phyloP scores from a whole-genome alignment of 2,888 invertebrate genomes.

The Melangyna quadrimaculata region DNA sequence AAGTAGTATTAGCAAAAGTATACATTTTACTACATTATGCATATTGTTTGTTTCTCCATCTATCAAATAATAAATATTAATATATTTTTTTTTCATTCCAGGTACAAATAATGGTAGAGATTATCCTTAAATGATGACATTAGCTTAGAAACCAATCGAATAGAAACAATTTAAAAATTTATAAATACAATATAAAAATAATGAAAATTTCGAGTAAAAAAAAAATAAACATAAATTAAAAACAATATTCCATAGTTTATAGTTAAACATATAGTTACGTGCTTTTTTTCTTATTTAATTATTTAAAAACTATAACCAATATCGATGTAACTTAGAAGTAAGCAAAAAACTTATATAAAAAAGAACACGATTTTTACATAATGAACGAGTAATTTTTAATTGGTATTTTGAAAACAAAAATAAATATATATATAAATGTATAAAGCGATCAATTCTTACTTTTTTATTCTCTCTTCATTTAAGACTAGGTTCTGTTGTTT shows the following conservation, averaged over 20 bases:
- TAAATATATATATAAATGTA: conserved; percentile 24
- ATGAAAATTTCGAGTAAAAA: conserved; percentile 7
- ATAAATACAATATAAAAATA: background rate
- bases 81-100: no score
- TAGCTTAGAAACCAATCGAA: no score
- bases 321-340: conserved; percentile 50
- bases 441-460: no score
- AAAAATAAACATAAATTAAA: background rate
- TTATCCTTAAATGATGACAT: no score
- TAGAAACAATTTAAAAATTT: conserved; percentile 14
- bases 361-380: conserved; percentile 34
- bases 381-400: conserved; percentile 35
- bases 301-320: conserved; percentile 25
- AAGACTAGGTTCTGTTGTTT: no score
- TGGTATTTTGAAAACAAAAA: conserved; percentile 33
- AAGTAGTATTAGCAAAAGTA: no score
- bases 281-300: conserved; percentile 40
- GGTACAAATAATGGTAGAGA: no score
- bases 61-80: no score
- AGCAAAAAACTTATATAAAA: no score
- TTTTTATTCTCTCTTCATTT: no score
- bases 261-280: background rate
- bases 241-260: conserved; percentile 20
- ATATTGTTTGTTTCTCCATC: no score
- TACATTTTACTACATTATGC: no score